phyloP scores from a whole-genome alignment of 2,113 vertebrate species.

The Corythornis madagascariensis region DNA sequence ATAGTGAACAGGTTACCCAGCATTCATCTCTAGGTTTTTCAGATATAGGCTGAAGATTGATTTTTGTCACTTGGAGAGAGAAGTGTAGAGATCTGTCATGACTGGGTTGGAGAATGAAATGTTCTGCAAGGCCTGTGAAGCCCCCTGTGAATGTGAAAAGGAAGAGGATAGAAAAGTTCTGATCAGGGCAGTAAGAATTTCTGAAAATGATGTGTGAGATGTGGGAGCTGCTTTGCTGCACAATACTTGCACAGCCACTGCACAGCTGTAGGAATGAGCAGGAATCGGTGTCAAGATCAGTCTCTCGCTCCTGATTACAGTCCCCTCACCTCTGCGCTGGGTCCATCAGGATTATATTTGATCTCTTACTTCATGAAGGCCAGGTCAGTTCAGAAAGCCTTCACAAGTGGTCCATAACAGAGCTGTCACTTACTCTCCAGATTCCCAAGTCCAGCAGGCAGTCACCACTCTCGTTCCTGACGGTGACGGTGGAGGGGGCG shows the following conservation, averaged over 20 bases:
- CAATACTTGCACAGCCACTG: background rate
- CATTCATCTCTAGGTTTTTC: background rate
- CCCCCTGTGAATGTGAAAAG: background rate
- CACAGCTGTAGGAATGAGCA: background rate
- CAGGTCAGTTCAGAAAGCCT: background rate
- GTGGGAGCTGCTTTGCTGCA: background rate
- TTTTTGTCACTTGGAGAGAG: background rate
- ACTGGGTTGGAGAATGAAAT: background rate
- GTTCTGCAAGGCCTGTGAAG: background rate
- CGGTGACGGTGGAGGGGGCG: conserved; percentile 52
- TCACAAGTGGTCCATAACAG: background rate
- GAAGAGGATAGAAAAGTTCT: background rate
- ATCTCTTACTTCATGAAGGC: background rate
- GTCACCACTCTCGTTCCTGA: conserved; percentile 16
- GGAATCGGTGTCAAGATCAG: background rate
- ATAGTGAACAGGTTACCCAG: background rate
- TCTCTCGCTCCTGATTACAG: background rate
- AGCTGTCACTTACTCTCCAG: conserved; percentile 35
- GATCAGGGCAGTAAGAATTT: background rate
- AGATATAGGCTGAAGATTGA: background rate
- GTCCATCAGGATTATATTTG: background rate
- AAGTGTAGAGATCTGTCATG: background rate
- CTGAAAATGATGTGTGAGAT: background rate
- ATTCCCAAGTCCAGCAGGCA: background rate
- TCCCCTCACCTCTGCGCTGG: background rate